Conservation (phyloP, 2,888 invertebrate species). For the Diabrotica balteata region DNA sequence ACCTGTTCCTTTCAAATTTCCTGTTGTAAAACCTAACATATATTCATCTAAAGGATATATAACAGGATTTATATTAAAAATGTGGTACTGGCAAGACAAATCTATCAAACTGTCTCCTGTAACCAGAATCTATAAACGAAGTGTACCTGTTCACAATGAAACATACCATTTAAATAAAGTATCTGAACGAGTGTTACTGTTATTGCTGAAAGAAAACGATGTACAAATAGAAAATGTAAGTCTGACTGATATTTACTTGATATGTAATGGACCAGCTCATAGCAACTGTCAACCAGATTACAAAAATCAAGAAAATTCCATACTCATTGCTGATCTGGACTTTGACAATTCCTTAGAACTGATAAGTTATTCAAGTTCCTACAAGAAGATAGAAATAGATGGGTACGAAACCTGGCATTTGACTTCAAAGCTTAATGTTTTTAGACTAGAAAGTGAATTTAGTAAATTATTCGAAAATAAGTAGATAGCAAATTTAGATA, state of each 20-base stretch:
- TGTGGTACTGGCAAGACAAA: slow-evolving; percentile 77
- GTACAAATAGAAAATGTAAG: slow-evolving; percentile 80
- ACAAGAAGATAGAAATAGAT: slow-evolving; percentile 59
- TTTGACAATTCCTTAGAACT: slow-evolving; percentile 79
- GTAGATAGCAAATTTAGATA: slow-evolving; percentile 26
- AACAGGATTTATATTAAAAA: slow-evolving; percentile 80
- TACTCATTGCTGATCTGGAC: slow-evolving; percentile 78
- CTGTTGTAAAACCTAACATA: slow-evolving; percentile 56
- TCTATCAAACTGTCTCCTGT: slow-evolving; percentile 38
- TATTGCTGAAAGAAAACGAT: slow-evolving; percentile 77
- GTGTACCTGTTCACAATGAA: slow-evolving; percentile 39
- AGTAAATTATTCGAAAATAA: slow-evolving; percentile 70
- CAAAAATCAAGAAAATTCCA: slow-evolving; percentile 74
- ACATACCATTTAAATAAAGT: slow-evolving; percentile 48
- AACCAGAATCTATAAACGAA: slow-evolving; percentile 41
- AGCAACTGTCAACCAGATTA: slow-evolving; percentile 76
- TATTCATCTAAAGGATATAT: slow-evolving; percentile 63
- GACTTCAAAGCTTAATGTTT: slow-evolving; percentile 72
- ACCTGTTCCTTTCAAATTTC: slow-evolving; percentile 73
- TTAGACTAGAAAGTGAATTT: slow-evolving; percentile 75
- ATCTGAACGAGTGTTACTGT: slow-evolving; percentile 74
- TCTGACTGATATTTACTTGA: slow-evolving; percentile 77
- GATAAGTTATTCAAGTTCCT: slow-evolving; percentile 77
- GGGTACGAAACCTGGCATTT: slow-evolving; percentile 70
- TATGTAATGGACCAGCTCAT: slow-evolving; percentile 65